A percentile compares a stretch with the other conserved stretches of the same genome.
Conservation (phyloP, 2,888 invertebrate species). For the Drosophila monieri region DNA sequence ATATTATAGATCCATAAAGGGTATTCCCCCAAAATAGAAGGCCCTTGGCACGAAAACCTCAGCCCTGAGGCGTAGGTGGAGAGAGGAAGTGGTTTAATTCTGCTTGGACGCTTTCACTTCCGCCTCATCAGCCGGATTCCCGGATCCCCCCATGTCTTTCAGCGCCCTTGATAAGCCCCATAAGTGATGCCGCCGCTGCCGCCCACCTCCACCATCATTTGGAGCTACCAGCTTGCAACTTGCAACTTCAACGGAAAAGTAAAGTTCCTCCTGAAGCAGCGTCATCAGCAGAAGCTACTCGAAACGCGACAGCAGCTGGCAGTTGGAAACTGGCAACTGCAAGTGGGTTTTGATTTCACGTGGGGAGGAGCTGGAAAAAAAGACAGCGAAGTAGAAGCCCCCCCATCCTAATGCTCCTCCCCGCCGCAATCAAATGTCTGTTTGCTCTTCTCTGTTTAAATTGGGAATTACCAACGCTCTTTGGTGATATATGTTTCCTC, state of each 20-base stretch:
- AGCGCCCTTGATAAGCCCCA: background rate
- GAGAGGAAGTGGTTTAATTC: conserved; percentile 66
- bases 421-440: conserved; percentile 39
- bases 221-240: conserved; percentile 10
- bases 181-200: conserved; percentile 1
- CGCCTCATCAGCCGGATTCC: conserved; percentile 67
- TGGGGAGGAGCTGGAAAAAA: conserved; percentile 13
- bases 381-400: background rate
- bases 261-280: conserved; percentile 23
- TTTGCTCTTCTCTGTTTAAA: conserved; percentile 50
- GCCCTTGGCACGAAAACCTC: conserved; percentile 22
- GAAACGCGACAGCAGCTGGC: conserved; percentile 28
- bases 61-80: background rate
- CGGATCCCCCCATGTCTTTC: conserved; percentile 29
- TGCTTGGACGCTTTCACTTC: conserved; percentile 71
- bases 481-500: conserved; percentile 40
- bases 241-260: conserved; percentile 12
- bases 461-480: conserved; percentile 46
- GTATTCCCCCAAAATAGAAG: background rate
- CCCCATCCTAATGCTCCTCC: conserved; percentile 5
- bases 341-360: conserved; percentile 45
- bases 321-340: conserved; percentile 12
- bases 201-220: conserved; percentile 6
- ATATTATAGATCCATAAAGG: too few relatives aligned
- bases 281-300: conserved; percentile 26